A percentile compares a stretch with the other conserved stretches of the same genome.
Conservation (phyloP, 64 coral and sea anemone species). For the Dendrophyllia cribrosa region DNA sequence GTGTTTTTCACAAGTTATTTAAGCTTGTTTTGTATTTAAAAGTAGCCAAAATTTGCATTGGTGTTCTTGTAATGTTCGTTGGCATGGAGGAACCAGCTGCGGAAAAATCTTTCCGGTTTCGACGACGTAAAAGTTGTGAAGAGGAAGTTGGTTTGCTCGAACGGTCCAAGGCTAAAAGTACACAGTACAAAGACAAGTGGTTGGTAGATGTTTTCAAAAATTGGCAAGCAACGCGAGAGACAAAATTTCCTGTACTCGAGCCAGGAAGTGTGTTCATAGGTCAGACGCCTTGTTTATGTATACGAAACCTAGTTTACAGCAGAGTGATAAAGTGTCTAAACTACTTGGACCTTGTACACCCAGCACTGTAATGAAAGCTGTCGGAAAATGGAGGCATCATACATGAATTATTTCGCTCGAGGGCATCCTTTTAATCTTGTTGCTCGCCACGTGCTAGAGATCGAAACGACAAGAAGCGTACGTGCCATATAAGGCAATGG, state of each 20-base stretch:
- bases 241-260: neutral
- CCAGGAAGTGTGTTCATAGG: neutral
- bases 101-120: neutral
- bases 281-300: neutral
- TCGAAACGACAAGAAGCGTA: too few relatives aligned
- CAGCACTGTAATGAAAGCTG: neutral
- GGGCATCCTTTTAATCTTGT: too few relatives aligned
- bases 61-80: neutral
- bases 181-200: slow-evolving; percentile 16
- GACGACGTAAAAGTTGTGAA: neutral
- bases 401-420: too few relatives aligned
- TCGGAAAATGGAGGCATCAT: too few relatives aligned
- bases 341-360: slow-evolving; percentile 10
- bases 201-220: neutral
- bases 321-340: slow-evolving; percentile 8
- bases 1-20: too few relatives aligned
- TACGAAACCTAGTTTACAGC: neutral
- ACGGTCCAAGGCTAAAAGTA: slow-evolving; percentile 24
- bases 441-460: too few relatives aligned
- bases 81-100: neutral
- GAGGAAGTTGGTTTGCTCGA: neutral
- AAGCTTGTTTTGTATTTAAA: neutral
- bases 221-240: neutral
- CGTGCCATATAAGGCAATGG: too few relatives aligned
- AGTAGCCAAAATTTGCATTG: slow-evolving; percentile 2